Conservation (phyloP, 2,888 invertebrate species). For the Eupithecia insigniata region DNA sequence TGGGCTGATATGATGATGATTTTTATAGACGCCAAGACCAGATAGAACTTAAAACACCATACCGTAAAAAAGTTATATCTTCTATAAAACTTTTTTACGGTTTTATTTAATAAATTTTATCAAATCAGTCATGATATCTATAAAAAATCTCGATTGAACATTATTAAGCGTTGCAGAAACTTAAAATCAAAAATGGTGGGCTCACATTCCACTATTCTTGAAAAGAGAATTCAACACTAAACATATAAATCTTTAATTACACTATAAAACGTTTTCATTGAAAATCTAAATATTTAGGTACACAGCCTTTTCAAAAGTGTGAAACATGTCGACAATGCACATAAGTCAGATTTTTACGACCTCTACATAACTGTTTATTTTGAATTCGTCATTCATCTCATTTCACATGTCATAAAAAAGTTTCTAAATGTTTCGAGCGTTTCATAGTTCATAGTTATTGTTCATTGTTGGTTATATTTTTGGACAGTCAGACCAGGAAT, state of each 20-base stretch:
- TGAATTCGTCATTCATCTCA: constrained; percentile 33
- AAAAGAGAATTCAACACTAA: not conserved
- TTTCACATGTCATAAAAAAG: constrained; percentile 54
- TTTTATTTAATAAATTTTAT: too few relatives aligned
- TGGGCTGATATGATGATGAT: too few relatives aligned
- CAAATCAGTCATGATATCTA: not conserved
- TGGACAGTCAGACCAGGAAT: constrained; percentile 11
- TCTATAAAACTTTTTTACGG: too few relatives aligned
- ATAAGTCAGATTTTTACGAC: not conserved
- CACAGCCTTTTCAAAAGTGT: not conserved
- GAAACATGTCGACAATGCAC: constrained; percentile 1
- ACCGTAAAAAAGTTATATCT: too few relatives aligned
- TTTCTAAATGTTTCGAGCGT: constrained; percentile 51
- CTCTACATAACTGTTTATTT: constrained; percentile 7
- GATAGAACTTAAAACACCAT: too few relatives aligned
- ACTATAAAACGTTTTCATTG: not conserved
- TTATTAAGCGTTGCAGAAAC: not conserved
- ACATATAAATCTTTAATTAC: not conserved
- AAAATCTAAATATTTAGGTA: not conserved
- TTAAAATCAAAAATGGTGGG: not conserved
- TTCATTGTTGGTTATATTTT: constrained; percentile 37
- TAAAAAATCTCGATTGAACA: not conserved
- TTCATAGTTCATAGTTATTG: constrained; percentile 43
- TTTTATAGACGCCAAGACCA: too few relatives aligned
- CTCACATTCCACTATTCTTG: not conserved